phyloP scores from a whole-genome alignment of 23 tunicate genomes.

The Ascidia mentula region DNA sequence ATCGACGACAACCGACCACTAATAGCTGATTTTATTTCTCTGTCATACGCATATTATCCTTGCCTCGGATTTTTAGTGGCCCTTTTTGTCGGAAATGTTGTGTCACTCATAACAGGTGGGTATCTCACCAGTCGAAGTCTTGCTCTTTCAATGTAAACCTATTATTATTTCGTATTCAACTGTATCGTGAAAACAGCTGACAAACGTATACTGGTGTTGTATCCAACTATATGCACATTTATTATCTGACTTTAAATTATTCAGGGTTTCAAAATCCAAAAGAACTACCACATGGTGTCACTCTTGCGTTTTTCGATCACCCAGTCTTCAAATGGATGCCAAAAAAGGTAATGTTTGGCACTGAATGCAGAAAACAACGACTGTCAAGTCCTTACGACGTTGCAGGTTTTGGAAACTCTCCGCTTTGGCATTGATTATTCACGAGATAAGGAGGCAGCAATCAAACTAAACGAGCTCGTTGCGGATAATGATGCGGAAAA shows the following conservation, averaged over 20 bases:
- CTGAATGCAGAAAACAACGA: background rate
- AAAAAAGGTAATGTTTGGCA: slow-evolving; percentile 10
- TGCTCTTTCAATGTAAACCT: too few relatives aligned
- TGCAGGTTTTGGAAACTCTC: background rate
- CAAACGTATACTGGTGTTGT: too few relatives aligned
- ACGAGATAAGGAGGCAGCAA: background rate
- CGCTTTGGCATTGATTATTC: background rate
- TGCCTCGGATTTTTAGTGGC: background rate
- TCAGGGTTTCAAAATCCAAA: slow-evolving; percentile 47
- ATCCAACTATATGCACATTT: too few relatives aligned
- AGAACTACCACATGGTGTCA: slow-evolving; percentile 48
- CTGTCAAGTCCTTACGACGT: background rate
- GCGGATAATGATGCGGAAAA: too few relatives aligned
- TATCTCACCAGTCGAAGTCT: too few relatives aligned
- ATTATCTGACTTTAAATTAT: too few relatives aligned
- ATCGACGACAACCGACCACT: background rate
- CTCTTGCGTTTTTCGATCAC: slow-evolving; percentile 47
- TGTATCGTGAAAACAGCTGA: too few relatives aligned
- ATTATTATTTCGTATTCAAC: too few relatives aligned
- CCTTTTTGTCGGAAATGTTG: background rate
- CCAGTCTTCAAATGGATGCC: slow-evolving; percentile 49
- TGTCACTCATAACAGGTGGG: background rate
- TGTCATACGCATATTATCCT: background rate
- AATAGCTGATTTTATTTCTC: background rate
- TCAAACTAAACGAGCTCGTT: background rate